These are phyloP conservation scores for Chlorocebus sabaeus DNA, from an alignment of 2,113 vertebrate species.

Conservation along the genomic window DNA sequence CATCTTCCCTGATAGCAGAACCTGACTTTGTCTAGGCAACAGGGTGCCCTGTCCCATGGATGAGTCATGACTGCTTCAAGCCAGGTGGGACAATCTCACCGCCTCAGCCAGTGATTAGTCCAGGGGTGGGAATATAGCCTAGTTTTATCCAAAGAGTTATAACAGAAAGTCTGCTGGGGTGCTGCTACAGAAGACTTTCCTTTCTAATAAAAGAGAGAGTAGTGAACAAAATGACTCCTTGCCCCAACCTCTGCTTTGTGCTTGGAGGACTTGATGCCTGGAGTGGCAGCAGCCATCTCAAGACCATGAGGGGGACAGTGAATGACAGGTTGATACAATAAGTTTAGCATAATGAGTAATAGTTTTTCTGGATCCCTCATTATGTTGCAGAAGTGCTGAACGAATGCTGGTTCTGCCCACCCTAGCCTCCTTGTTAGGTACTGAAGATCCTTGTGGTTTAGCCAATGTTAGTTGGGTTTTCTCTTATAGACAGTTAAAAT, in stretches of 20 bases:
- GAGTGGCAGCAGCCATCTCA: neutral
- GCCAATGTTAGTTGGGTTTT: neutral
- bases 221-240: neutral
- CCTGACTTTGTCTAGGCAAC: neutral
- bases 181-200: neutral
- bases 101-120: neutral
- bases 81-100: neutral
- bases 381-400: neutral
- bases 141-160: neutral
- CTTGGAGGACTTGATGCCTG: neutral
- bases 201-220: neutral
- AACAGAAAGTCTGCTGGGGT: neutral
- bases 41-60: neutral
- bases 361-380: neutral
- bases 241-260: neutral
- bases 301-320: neutral
- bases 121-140: neutral
- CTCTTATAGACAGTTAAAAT: neutral
- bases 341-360: neutral
- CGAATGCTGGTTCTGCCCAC: neutral
- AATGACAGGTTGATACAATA: neutral
- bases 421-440: neutral
- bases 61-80: neutral
- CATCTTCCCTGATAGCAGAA: neutral
- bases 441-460: neutral